A percentile compares a stretch with the other conserved stretches of the same genome.
Evolutionary conservation across 1,140 invertebrate species (phyloP).

Genomic region (Bilobella aurantiaca): DNA sequence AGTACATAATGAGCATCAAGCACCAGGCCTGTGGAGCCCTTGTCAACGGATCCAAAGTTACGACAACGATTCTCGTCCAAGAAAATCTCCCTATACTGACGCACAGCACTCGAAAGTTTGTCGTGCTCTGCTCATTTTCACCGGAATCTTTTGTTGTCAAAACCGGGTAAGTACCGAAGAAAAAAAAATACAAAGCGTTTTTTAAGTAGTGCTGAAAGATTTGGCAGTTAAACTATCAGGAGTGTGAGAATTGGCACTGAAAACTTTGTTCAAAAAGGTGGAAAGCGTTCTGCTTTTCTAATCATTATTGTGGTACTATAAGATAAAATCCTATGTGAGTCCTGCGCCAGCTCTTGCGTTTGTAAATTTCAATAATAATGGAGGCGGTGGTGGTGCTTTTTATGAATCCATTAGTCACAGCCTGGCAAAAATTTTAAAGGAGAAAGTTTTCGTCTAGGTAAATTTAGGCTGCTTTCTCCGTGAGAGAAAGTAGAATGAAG

Average conservation of each 20-base stretch:
- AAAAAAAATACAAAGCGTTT: background rate
- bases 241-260: too few relatives aligned
- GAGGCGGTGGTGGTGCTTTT: background rate
- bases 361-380: background rate
- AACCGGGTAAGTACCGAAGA: constrained; percentile 49
- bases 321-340: background rate
- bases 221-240: too few relatives aligned
- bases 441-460: background rate
- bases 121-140: constrained; percentile 66
- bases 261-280: too few relatives aligned
- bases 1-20: constrained; percentile 59
- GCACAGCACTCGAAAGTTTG: constrained; percentile 63
- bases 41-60: constrained; percentile 59
- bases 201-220: too few relatives aligned
- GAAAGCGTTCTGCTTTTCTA: too few relatives aligned
- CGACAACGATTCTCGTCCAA: constrained; percentile 66
- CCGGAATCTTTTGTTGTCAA: constrained; percentile 65
- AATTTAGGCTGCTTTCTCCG: too few relatives aligned
- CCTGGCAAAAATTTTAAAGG: background rate
- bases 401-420: background rate
- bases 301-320: too few relatives aligned
- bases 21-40: constrained; percentile 63
- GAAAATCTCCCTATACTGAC: constrained; percentile 68
- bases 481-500: too few relatives aligned
- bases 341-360: background rate